phyloP scores from a whole-genome alignment of 2,113 vertebrate species.

The Gobius niger region DNA sequence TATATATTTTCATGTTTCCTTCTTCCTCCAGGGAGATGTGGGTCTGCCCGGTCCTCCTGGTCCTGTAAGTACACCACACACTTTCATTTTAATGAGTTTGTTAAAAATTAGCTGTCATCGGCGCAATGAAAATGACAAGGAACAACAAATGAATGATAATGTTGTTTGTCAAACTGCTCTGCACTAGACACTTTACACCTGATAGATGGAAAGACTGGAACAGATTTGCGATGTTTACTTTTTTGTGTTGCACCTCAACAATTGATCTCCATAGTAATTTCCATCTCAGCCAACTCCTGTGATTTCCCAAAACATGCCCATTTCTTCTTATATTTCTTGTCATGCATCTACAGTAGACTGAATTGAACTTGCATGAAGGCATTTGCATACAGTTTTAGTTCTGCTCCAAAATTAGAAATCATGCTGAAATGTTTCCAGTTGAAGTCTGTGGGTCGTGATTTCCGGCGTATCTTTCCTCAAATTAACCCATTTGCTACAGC shows the following conservation, averaged over 20 bases:
- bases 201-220: constrained; percentile 6
- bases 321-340: background rate
- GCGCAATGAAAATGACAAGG: background rate
- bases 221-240: constrained; percentile 26
- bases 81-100: constrained; percentile 2
- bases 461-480: constrained; percentile 20
- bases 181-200: background rate
- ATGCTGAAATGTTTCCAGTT: constrained; percentile 14
- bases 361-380: background rate
- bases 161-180: background rate
- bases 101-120: background rate
- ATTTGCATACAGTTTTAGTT: constrained; percentile 1
- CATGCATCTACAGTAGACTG: background rate
- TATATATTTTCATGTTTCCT: constrained; percentile 19
- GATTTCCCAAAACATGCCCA: background rate
- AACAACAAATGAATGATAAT: constrained; percentile 6
- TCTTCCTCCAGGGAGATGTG: constrained; percentile 75
- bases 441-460: constrained; percentile 24
- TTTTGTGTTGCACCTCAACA: constrained; percentile 20
- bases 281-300: background rate
- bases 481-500: constrained; percentile 27
- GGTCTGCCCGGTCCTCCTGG: constrained; percentile 80
- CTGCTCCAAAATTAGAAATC: background rate
- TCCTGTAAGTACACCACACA: constrained; percentile 73
- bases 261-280: constrained; percentile 28